A percentile compares a stretch with the other conserved stretches of the same genome.
phyloP scores from a whole-genome alignment of 37 sponge, comb jelly and placozoan genomes.

The Amphimedon queenslandica region DNA sequence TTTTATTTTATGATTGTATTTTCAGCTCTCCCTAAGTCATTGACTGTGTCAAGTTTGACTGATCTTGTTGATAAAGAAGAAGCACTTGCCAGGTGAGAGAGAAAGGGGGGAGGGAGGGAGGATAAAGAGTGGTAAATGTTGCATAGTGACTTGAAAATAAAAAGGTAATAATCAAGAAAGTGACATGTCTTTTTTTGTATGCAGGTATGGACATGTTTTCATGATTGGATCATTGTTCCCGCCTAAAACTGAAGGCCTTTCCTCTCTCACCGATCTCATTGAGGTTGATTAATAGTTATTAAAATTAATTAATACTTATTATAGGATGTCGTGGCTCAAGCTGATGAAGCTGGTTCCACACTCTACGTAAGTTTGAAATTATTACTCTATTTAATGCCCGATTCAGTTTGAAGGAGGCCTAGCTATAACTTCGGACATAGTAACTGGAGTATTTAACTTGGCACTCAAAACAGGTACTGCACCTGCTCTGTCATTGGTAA shows the following conservation, averaged over 20 bases:
- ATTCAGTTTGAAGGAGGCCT: background rate
- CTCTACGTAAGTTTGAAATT: conserved; percentile 43
- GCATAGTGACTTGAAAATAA: no score
- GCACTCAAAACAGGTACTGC: background rate
- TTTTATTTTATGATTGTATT: no score
- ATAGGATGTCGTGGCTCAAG: conserved; percentile 64
- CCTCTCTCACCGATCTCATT: background rate
- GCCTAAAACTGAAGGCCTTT: background rate
- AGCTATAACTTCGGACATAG: background rate
- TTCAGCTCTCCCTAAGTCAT: background rate
- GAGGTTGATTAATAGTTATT: background rate
- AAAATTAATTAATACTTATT: background rate
- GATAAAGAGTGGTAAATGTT: no score
- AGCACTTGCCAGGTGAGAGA: conserved; percentile 18
- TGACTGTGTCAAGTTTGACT: background rate
- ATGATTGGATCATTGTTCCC: background rate
- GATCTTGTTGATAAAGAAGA: conserved; percentile 49
- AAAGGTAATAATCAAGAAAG: no score
- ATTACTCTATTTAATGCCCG: background rate
- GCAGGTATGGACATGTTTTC: background rate
- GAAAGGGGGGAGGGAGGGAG: no score
- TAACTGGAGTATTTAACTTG: background rate
- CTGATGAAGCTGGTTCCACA: conserved; percentile 55
- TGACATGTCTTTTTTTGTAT: no score
- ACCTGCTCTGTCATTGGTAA: background rate